Evolutionary conservation across 2,888 invertebrate species (phyloP).

Genomic region (Protodeltote pygarga): DNA sequence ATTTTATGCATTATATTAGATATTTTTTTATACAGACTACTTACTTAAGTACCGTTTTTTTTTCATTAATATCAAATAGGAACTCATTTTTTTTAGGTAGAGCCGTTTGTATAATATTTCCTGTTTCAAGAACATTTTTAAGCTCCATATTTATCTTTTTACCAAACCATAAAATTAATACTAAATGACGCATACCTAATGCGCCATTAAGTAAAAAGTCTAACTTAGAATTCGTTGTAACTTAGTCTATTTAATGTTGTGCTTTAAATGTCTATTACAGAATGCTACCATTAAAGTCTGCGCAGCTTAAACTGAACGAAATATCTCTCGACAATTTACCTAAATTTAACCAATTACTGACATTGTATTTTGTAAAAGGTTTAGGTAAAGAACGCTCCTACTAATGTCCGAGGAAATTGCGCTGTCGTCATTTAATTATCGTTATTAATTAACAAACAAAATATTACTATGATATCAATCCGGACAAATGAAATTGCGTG

Average conservation of each 20-base stretch:
- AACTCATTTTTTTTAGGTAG: too few species aligned
- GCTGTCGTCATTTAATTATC: not conserved
- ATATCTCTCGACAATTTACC: constrained; percentile 24
- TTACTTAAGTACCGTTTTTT: too few species aligned
- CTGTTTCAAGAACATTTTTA: not conserved
- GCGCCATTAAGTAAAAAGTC: constrained; percentile 11
- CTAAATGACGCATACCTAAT: constrained; percentile 8
- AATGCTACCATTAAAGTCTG: constrained; percentile 30
- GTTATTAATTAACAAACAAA: not conserved
- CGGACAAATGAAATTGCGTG: not conserved
- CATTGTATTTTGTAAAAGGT: constrained; percentile 15
- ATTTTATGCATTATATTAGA: too few species aligned
- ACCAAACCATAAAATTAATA: not conserved
- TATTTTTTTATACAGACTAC: too few species aligned
- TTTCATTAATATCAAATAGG: too few species aligned
- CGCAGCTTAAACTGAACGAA: constrained; percentile 23
- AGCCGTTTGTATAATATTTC: not conserved
- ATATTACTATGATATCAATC: not conserved
- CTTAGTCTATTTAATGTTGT: constrained; percentile 22
- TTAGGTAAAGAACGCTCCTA: constrained; percentile 5
- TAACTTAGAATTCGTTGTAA: constrained; percentile 17
- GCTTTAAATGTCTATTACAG: constrained; percentile 21
- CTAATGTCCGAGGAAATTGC: constrained; percentile 10
- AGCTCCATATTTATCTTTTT: not conserved
- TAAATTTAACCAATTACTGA: constrained; percentile 30